phyloP scores from a whole-genome alignment of 1,140 invertebrate genomes.

The Penaeus japonicus region DNA sequence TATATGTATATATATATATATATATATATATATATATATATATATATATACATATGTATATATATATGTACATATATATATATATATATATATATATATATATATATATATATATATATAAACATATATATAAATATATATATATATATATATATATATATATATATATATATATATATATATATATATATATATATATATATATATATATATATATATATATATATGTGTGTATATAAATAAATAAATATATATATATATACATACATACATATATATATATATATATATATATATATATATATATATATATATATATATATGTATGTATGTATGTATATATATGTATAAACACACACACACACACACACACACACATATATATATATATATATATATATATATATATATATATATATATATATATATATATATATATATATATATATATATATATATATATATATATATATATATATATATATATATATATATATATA shows the following conservation, averaged over 20 bases:
- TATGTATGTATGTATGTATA: neutral
- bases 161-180: constrained; percentile 30
- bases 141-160: constrained; percentile 28
- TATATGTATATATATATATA: no score
- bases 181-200: constrained; percentile 26
- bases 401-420: neutral
- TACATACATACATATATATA: neutral
- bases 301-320: neutral
- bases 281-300: neutral
- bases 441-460: neutral
- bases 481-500: neutral
- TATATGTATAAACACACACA: neutral
- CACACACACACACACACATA: neutral
- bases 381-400: neutral
- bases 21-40: no score
- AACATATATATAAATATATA: no score
- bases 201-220: neutral
- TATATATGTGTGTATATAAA: neutral
- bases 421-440: neutral
- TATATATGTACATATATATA: no score
- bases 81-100: no score
- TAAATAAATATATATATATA: neutral
- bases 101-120: no score
- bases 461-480: neutral
- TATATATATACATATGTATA: no score